Base-by-base conservation (phyloP, 2,888 invertebrate genomes). In the Gerris lacustris region DNA sequence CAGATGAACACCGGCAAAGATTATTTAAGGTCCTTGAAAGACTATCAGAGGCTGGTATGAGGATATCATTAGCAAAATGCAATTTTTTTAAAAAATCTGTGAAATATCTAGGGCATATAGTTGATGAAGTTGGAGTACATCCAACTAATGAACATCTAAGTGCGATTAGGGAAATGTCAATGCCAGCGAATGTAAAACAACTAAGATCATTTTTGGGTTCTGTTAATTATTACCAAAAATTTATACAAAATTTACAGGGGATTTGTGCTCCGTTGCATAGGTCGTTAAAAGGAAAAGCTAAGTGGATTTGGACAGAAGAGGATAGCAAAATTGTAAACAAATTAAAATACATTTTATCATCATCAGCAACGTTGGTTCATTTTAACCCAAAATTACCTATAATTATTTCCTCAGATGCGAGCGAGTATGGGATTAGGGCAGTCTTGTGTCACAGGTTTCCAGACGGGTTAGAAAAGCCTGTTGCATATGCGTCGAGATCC, bases 401-500 rank as follows among this genome's bases (percentile, higher is more conserved):
- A 11, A 44, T 18, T 43, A 63, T 55, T 7, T 11, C 66, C 15
- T 31, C 66, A 31, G 69, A 69, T 66, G 69, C 69, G 6, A 66
- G 45, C 45, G 66, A 69, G 18, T n/a, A 45, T 44, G 71, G 69
- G 44, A 6, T 71, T 6, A 69, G 71, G 64, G 69, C 69, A 43
- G 69, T 45, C 15, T 64, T 71, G 43, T 64, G 55, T 45, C 71
- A 71, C 11, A 66, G 31, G n/a, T 69, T 63, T 45, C 5, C 15
- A 6, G 55, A 71, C 45, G 69, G 69, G 7, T 63, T 31, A 18
- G 71, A 71, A 69, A 66, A 69, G n/a, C 69, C 69, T n/a, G 4
- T 69, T 15, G 64, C 43, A 17, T 69, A 45, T 69, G 64, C 69
- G n/a, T 66, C 45, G 6, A 64, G 69, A 6, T 45, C 17, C 15